Evolutionary conservation across 2,113 vertebrate species (phyloP).

Genomic region (Dicrurus megarhynchus): DNA sequence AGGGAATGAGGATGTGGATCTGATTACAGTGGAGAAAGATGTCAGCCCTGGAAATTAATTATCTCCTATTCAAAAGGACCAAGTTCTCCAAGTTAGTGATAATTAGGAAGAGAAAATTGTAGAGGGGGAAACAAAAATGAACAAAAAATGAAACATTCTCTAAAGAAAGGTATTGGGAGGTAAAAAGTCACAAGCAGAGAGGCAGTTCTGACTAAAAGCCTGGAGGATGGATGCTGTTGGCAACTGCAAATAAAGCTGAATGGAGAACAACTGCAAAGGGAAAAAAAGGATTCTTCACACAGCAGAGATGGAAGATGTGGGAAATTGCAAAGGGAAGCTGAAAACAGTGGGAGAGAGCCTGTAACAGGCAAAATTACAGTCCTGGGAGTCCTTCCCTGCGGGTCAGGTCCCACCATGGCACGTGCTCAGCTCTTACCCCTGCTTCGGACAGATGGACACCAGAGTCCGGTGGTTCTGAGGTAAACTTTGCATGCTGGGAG

Average conservation of each 20-base stretch:
- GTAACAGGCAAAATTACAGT: neutral
- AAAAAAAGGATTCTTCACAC: neutral
- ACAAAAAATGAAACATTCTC: neutral
- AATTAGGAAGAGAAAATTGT: neutral
- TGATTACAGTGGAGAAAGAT: neutral
- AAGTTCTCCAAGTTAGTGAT: neutral
- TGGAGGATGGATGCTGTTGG: neutral
- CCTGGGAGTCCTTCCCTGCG: neutral
- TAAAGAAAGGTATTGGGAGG: neutral
- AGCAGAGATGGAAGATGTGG: neutral
- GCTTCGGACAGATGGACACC: neutral
- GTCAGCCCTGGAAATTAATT: neutral
- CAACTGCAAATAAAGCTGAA: neutral
- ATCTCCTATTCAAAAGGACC: neutral
- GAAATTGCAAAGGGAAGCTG: neutral
- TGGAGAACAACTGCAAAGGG: neutral
- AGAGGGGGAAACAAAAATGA: neutral
- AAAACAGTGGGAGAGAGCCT: neutral
- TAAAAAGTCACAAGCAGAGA: neutral
- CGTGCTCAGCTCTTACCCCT: neutral
- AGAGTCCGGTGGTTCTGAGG: neutral
- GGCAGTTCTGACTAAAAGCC: neutral
- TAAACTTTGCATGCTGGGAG: neutral
- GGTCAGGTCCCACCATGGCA: neutral
- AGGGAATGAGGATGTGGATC: neutral